Evolutionary conservation across 2,113 vertebrate genomes (phyloP), one percentile per base, ranked within the genome.

Genomic region (Sebastes fasciatus): DNA sequence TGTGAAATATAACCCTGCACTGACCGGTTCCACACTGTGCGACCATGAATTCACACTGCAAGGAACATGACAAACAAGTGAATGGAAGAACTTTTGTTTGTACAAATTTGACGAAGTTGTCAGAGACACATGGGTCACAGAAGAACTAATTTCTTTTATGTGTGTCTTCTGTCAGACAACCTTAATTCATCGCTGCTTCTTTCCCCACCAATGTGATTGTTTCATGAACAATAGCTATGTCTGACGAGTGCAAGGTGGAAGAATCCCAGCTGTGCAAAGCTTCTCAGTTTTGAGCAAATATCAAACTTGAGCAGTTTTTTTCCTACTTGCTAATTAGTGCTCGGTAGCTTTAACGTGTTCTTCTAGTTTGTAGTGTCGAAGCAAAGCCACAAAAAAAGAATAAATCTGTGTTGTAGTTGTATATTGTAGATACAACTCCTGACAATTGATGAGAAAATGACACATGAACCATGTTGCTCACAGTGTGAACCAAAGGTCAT

Each of bases 401-500:
- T 34, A 52, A 12, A n/a, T 12, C 6, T 2, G 0, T 8, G 54
- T 10, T 72, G 11, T 57, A 55, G n/a, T 13, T 46, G 26, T n/a
- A 34, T n/a, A 8, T 4, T 60, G n/a, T 9, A 80, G 23, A 75
- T 0, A 61, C 7, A 69, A 17, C 65, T 46, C 2, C 62, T 45
- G 46, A 34, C 61, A 55, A 17, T 1, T 10, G 16, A 17, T 45
- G 8, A 48, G 45, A 17, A 78, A 69, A 74, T 6, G 8, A 45
- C 5, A 3, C 9, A 48, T 61, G n/a, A 21, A 74, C 40, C 70
- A 60, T 43, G 64, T 79, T 77, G 23, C 60, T 83, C 61, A 58
- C 57, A 75, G 51, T 83, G 73, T 74, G 76, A 87, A 79, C 55
- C 62, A 60, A 17, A 74, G 10, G 5, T 70, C 34, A 34, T 60